phyloP scores from a whole-genome alignment of 2,797 vertebrate species.

The Gambelia wislizenii region DNA sequence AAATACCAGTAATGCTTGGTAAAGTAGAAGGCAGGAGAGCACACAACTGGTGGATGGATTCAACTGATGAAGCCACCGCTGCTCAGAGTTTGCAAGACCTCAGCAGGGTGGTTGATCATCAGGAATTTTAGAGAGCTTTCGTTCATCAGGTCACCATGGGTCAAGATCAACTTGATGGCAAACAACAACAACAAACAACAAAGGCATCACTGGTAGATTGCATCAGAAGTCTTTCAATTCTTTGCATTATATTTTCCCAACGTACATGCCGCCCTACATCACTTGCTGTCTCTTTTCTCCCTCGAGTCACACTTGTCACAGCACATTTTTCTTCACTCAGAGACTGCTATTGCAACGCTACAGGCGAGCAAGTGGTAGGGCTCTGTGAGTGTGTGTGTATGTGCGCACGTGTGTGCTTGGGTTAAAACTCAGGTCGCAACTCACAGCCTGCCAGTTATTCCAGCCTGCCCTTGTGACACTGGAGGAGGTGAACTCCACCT shows the following conservation, averaged over 20 bases:
- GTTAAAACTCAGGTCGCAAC: slow-evolving; percentile 38
- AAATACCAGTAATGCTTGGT: no score
- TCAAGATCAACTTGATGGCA: no score
- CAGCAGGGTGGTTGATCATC: no score
- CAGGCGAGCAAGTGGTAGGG: slow-evolving; percentile 38
- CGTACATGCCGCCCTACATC: background rate
- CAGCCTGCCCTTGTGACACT: slow-evolving; percentile 52
- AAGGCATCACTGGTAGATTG: slow-evolving; percentile 49
- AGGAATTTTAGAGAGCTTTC: no score
- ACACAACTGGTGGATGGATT: no score
- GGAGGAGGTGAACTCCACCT: slow-evolving; percentile 19
- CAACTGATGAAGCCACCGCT: no score
- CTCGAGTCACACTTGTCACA: slow-evolving; percentile 68
- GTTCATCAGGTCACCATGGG: no score
- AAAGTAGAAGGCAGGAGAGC: no score
- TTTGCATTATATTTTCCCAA: slow-evolving; percentile 51
- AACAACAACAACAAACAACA: no score
- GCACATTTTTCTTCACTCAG: slow-evolving; percentile 57
- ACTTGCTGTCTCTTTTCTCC: slow-evolving; percentile 41
- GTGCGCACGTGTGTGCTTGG: background rate
- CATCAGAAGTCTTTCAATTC: slow-evolving; percentile 65
- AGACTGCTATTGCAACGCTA: slow-evolving; percentile 36
- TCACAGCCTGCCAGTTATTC: slow-evolving; percentile 48
- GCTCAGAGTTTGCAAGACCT: no score
- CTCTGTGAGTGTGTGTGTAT: no score